Percentiles rank a stretch among this genome's conserved stretches.
These are phyloP conservation scores for Mallotus villosus DNA, from an alignment of 2,797 vertebrate species.

Conservation along the genomic window DNA sequence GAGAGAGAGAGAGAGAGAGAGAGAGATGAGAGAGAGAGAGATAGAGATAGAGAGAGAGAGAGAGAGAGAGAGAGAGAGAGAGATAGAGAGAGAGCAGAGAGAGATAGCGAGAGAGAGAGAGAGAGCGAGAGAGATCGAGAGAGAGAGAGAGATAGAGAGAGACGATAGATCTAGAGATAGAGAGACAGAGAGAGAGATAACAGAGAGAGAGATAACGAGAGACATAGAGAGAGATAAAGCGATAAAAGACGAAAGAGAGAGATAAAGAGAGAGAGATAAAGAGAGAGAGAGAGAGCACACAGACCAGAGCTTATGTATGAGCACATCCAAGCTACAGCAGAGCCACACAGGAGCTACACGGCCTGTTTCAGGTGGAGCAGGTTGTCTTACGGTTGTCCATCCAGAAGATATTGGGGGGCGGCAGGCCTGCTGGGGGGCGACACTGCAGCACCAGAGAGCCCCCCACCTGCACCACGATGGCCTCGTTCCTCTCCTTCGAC, in stretches of 20 bases:
- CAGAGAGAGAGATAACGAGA: neutral
- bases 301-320: too few relatives aligned
- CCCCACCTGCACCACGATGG: slow-evolving; percentile 82
- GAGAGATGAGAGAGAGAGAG: neutral
- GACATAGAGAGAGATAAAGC: neutral
- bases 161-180: too few relatives aligned
- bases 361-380: neutral
- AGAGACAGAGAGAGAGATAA: neutral
- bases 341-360: too few relatives aligned
- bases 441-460: slow-evolving; percentile 87
- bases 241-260: neutral
- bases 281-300: neutral
- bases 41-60: neutral
- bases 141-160: neutral
- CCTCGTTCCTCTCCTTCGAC: slow-evolving; percentile 93
- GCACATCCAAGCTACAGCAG: too few relatives aligned
- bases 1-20: neutral
- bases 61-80: neutral
- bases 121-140: slow-evolving; percentile 1
- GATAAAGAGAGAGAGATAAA: neutral
- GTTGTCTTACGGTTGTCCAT: slow-evolving; percentile 98
- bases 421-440: slow-evolving; percentile 89
- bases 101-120: neutral
- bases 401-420: slow-evolving; percentile 96
- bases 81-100: neutral